Evolutionary conservation across 2,113 vertebrate genomes (phyloP), one percentile per base, ranked within the genome.

Genomic region (Uropsilus gracilis): DNA sequence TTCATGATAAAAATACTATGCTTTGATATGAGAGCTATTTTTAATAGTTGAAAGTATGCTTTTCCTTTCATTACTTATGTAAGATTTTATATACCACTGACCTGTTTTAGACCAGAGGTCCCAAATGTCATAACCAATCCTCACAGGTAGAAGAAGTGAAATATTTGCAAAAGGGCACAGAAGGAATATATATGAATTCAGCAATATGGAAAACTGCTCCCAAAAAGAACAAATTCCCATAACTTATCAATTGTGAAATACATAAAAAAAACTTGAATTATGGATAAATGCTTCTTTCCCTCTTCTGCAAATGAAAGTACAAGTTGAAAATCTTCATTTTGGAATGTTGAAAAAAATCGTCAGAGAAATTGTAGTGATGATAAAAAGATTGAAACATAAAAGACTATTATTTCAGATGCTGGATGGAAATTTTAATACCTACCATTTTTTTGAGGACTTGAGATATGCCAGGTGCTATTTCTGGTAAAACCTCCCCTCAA

Each of bases 1-100:
- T 89, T 71, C 24, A 77, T 89, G 48, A 34, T 80, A 95, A 80
- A 90, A 76, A 82, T 64, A n/a, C 6, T 72, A 17, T 66, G 37
- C 22, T 89, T 95, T 86, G 26, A 64, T 46, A 4, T 39, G 7
- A 87, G 42, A 77, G 24, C 28, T 64, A 18, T 50, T 89, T 84
- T 71, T 59, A 34, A 18, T 72, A 90, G 80, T 66, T 32, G 26
- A 37, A 69, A 68, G 44, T 26, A 64, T 14, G 3, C 18, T 68
- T 0, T 37, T 48, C 42, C 84, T 94, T 61, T 48, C 12, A 82
- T 76, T 44, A 75, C 39, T 59, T 71, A 26, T 18, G 30, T 34
- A 68, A 84, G 37, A 32, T 46, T 48, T 63, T 55, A 68, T 17
- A 17, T 2, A 53, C 14, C 11, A 46, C 18, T 59, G n/a, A 53